Conservation (phyloP, 1,140 invertebrate genomes). For the Drosophila pruinosa region DNA sequence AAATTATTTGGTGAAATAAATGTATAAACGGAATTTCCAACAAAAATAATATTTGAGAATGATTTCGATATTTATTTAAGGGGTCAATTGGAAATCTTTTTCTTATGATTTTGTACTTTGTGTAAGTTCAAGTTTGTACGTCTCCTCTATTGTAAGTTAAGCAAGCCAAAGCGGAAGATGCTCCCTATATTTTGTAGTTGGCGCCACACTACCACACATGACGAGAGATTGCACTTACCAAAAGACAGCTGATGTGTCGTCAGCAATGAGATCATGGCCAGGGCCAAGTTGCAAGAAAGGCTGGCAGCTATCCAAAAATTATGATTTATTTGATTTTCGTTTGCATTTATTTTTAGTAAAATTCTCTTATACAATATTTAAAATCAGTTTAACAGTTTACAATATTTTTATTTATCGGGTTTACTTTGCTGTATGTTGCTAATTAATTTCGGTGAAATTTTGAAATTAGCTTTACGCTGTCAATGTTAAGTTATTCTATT, state of each 20-base stretch:
- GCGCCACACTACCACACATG: constrained; percentile 5
- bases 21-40: constrained; percentile 77
- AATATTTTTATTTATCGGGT: constrained; percentile 33
- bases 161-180: neutral
- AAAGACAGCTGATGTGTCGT: constrained; percentile 49
- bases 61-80: neutral
- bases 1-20: constrained; percentile 79
- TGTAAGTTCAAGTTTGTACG: too few relatives aligned
- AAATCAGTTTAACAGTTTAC: constrained; percentile 81
- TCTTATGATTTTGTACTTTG: constrained; percentile 22
- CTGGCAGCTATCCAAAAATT: constrained; percentile 36
- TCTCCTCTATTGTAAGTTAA: neutral
- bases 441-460: constrained; percentile 40
- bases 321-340: constrained; percentile 47
- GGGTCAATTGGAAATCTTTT: neutral
- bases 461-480: constrained; percentile 37
- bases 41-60: constrained; percentile 17
- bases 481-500: constrained; percentile 37
- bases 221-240: constrained; percentile 15
- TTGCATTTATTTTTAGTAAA: constrained; percentile 75
- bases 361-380: constrained; percentile 73
- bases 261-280: constrained; percentile 27
- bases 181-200: too few relatives aligned
- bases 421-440: constrained; percentile 13
- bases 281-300: constrained; percentile 31